Percentiles rank a stretch among this genome's conserved stretches.
phyloP scores from a whole-genome alignment of 2,888 invertebrate genomes.

The Heteropelma amictum region DNA sequence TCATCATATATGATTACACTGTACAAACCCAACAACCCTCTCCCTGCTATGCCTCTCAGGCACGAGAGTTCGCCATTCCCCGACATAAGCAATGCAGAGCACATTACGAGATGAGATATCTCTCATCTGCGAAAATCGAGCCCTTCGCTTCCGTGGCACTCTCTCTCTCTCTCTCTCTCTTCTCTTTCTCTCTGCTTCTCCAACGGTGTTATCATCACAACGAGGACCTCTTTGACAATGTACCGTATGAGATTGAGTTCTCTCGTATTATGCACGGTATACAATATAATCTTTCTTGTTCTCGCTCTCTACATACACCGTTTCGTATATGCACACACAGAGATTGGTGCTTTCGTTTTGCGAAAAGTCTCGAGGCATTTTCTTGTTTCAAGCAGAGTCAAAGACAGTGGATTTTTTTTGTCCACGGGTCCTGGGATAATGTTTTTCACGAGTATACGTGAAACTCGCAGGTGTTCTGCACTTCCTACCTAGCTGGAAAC shows the following conservation, averaged over 20 bases:
- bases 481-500: too few species aligned
- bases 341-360: neutral
- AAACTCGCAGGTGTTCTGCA: too few species aligned
- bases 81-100: slow-evolving; percentile 58
- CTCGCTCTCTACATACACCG: neutral
- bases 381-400: neutral
- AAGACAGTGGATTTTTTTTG: neutral
- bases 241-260: slow-evolving; percentile 55
- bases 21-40: slow-evolving; percentile 16
- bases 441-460: too few species aligned
- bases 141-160: slow-evolving; percentile 11
- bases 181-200: neutral
- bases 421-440: too few species aligned
- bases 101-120: slow-evolving; percentile 73
- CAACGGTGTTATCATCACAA: slow-evolving; percentile 62
- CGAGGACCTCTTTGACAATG: slow-evolving; percentile 68
- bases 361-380: neutral
- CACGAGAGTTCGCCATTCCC: slow-evolving; percentile 35
- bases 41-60: slow-evolving; percentile 41
- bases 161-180: neutral
- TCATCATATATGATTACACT: slow-evolving; percentile 53
- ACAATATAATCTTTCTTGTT: slow-evolving; percentile 21
- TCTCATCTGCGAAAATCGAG: slow-evolving; percentile 57
- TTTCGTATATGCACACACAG: neutral
- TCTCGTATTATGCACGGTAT: slow-evolving; percentile 24